These are phyloP conservation scores for Lasioglossum albipes DNA, from an alignment of 1,140 invertebrate genomes.

Conservation along the genomic window DNA sequence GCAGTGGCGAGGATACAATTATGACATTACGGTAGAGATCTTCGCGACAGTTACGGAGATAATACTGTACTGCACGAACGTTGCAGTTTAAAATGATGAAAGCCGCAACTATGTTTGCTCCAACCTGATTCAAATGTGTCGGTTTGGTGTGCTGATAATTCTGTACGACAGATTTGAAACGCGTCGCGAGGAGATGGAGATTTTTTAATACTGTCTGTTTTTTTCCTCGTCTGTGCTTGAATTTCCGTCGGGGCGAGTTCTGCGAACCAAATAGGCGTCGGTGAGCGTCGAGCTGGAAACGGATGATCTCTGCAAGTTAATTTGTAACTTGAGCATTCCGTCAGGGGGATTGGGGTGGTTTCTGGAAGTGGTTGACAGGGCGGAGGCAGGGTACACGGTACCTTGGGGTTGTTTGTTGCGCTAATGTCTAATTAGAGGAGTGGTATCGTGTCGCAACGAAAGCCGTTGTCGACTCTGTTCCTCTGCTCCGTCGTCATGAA, in stretches of 20 bases:
- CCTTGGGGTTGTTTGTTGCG: slow-evolving; percentile 76
- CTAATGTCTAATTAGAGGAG: slow-evolving; percentile 79
- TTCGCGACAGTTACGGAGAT: too few species aligned
- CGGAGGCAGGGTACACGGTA: slow-evolving; percentile 60
- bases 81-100: too few species aligned
- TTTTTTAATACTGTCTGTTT: slow-evolving; percentile 26
- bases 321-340: slow-evolving; percentile 78
- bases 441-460: slow-evolving; percentile 73
- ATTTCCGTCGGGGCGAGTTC: slow-evolving; percentile 49
- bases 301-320: slow-evolving; percentile 78
- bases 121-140: too few species aligned
- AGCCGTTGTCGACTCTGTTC: slow-evolving; percentile 64
- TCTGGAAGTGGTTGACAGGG: slow-evolving; percentile 53
- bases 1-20: too few species aligned
- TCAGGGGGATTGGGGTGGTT: slow-evolving; percentile 64
- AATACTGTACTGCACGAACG: too few species aligned
- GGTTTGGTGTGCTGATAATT: not conserved
- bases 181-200: not conserved
- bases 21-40: too few species aligned
- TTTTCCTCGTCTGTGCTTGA: slow-evolving; percentile 54
- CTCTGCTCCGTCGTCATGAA: slow-evolving; percentile 24
- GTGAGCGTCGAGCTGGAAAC: slow-evolving; percentile 68
- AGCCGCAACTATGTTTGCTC: too few species aligned
- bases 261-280: slow-evolving; percentile 49
- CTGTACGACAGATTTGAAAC: slow-evolving; percentile 8